Evolutionary conservation across 1,140 invertebrate genomes (phyloP).

Genomic region (Neodiprion pinetum): DNA sequence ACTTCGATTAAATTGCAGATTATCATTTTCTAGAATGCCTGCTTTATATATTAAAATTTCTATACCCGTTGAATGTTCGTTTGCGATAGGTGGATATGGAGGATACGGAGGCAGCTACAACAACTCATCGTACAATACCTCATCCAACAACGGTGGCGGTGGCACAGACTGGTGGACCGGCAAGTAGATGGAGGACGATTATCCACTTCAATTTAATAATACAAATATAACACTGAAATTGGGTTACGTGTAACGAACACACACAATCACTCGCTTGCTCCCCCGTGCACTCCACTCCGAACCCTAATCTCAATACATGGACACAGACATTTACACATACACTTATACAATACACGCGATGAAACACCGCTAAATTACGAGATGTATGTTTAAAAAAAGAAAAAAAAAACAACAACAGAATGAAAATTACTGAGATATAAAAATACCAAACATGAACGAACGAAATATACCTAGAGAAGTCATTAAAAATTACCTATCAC

Average conservation of each 20-base stretch:
- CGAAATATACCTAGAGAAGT: background rate
- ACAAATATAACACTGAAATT: constrained; percentile 60
- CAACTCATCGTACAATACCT: constrained; percentile 52
- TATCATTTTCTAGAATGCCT: no score
- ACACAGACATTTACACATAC: background rate
- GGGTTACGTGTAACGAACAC: constrained; percentile 57
- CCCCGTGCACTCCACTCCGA: background rate
- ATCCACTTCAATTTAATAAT: constrained; percentile 44
- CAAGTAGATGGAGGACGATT: constrained; percentile 38
- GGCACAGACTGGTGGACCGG: constrained; percentile 55
- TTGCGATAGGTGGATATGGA: constrained; percentile 41
- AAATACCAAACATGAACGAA: background rate
- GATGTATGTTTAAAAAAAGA: background rate
- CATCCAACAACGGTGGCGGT: constrained; percentile 50
- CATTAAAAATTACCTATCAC: background rate
- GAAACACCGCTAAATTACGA: background rate
- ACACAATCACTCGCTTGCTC: constrained; percentile 40
- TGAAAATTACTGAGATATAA: background rate
- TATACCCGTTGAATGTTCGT: no score
- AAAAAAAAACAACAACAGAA: background rate
- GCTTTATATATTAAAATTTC: no score
- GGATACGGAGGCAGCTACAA: constrained; percentile 53
- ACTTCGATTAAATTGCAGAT: no score
- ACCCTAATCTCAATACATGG: background rate
- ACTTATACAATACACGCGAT: background rate